Conservation (phyloP, 2,888 invertebrate genomes). For the Caenorhabditis angaria region DNA sequence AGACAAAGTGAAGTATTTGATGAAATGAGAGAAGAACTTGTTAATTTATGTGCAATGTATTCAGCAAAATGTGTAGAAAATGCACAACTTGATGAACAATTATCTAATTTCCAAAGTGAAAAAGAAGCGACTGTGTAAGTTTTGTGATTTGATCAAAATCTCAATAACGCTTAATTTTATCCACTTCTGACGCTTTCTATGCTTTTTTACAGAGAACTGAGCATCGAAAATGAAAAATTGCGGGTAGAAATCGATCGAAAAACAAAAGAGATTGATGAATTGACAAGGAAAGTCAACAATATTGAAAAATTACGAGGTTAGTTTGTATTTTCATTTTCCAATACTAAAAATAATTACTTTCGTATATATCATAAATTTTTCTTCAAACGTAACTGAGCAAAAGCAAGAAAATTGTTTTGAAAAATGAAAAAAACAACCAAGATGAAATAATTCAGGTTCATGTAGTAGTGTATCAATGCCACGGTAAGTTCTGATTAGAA, state of each 20-base stretch:
- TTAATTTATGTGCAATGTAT: conserved; percentile 66
- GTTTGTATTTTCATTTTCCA: not conserved
- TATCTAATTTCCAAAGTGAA: conserved; percentile 36
- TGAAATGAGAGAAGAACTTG: conserved; percentile 64
- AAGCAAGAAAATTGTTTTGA: not conserved
- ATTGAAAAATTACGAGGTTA: conserved; percentile 40
- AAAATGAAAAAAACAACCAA: conserved; percentile 11
- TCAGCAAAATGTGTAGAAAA: conserved; percentile 71
- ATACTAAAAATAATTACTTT: not conserved
- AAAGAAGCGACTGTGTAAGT: conserved; percentile 42
- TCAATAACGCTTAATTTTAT: not conserved
- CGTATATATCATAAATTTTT: not conserved
- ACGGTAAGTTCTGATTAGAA: conserved; percentile 30
- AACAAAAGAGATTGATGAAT: conserved; percentile 39
- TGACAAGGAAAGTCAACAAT: conserved; percentile 39
- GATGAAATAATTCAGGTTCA: conserved; percentile 34
- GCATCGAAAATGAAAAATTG: conserved; percentile 43
- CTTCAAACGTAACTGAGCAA: not conserved
- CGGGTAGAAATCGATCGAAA: conserved; percentile 40
- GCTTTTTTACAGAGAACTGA: conserved; percentile 35
- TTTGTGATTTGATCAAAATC: not conserved
- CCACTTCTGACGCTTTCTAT: conserved; percentile 14
- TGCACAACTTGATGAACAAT: conserved; percentile 67
- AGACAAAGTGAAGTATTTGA: conserved; percentile 55
- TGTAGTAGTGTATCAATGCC: conserved; percentile 49